Evolutionary conservation across 1,140 invertebrate genomes (phyloP), one percentile per base, ranked within the genome.

Genomic region (Leptinotarsa undecemlineata): DNA sequence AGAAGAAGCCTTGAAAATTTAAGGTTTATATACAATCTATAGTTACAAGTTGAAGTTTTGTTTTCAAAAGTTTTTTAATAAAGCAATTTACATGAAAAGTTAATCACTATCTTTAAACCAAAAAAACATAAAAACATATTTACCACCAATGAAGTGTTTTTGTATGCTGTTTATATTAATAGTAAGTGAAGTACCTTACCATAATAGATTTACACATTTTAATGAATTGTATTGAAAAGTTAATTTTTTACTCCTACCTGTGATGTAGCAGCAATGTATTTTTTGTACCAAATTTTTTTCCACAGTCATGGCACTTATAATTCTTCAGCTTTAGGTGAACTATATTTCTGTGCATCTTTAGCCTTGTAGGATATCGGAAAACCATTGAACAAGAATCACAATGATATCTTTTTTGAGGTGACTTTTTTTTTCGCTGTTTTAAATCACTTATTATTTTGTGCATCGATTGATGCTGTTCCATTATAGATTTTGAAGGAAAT

Each of bases 331-430:
- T 57, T 19, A 57, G 51, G 51, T 57, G 51, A 17, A 57, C 51
- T 57, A 57, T 57, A 57, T 57, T 57, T 57, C 3, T 57, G 51
- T 57, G 51, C 51, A 57, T 8, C n/a, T 4, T 57, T 4, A 57
- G 51, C 51, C 51, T 57, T 57, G 51, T 57, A 17, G 51, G 51
- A 57, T 17, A 57, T 57, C 51, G 51, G 3, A 57, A 57, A 17
- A 57, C 51, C 51, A 57, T 57, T 57, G 51, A 57, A 57, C 51
- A 57, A 15, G n/a, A 57, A 57, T 57, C 51, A 57, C 51, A 57
- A 57, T 57, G 15, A 57, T 14, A 57, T 57, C 51, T 57, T 57
- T 14, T 57, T 19, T 15, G 51, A 17, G 51, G 51, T 19, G n/a
- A n/a, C 51, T 57, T 57, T 57, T 15, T 19, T 15, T 57, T 57